These are phyloP conservation scores for Cyprinodon diabolis DNA, from an alignment of 2,797 vertebrate genomes.

Conservation along the genomic window DNA sequence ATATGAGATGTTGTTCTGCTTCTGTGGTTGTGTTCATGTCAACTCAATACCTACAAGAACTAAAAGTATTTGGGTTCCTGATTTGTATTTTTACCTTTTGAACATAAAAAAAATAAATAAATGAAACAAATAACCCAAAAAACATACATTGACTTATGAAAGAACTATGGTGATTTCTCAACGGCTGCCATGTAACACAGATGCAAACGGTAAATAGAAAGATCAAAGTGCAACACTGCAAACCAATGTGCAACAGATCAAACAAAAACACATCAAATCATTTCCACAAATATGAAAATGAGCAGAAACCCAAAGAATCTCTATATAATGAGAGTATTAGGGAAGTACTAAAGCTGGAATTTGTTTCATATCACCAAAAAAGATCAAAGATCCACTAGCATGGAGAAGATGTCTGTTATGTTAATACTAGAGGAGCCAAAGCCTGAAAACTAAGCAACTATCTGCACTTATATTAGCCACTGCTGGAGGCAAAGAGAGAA, in stretches of 20 bases:
- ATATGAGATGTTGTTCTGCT: background rate
- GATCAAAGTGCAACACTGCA: conserved; percentile 33
- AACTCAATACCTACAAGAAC: background rate
- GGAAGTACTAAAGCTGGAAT: background rate
- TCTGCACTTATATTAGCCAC: conserved; percentile 21
- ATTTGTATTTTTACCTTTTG: background rate
- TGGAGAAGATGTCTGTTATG: conserved; percentile 24
- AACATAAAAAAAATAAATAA: background rate
- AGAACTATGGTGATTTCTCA: background rate
- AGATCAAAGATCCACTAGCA: conserved; percentile 1
- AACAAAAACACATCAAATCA: conserved; percentile 2
- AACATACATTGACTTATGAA: background rate
- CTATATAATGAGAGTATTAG: background rate
- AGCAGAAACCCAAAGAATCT: conserved; percentile 1
- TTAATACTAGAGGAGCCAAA: conserved; percentile 37
- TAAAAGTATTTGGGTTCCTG: background rate
- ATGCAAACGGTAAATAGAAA: conserved; percentile 7
- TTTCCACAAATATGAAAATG: conserved; percentile 19
- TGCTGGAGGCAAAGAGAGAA: conserved; percentile 28
- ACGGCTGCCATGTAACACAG: conserved; percentile 9
- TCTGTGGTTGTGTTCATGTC: background rate
- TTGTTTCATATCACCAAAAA: background rate
- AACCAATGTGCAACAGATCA: conserved; percentile 28
- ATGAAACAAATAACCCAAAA: background rate
- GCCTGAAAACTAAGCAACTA: conserved; percentile 12